These are phyloP conservation scores for Enteromius radiatus DNA, from an alignment of 2,797 vertebrate genomes.

Conservation along the genomic window DNA sequence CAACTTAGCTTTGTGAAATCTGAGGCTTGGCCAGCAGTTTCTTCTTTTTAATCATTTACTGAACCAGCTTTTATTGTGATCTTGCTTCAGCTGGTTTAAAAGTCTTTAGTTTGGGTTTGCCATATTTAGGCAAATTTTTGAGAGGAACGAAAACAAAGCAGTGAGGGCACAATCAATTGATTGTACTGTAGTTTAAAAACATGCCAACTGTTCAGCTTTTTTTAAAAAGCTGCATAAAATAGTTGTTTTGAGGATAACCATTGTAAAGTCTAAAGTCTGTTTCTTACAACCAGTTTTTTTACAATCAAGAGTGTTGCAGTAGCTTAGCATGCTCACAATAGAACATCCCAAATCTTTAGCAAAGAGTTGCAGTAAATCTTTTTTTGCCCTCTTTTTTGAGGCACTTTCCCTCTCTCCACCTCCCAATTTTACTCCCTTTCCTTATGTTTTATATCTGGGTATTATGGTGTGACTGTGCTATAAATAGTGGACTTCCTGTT, in stretches of 20 bases:
- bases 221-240: neutral
- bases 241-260: neutral
- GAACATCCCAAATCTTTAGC: neutral
- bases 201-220: neutral
- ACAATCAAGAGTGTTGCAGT: neutral
- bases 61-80: constrained; percentile 4
- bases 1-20: constrained; percentile 4
- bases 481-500: constrained; percentile 6
- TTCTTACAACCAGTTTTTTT: neutral
- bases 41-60: neutral
- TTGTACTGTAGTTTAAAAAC: neutral
- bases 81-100: neutral
- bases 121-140: neutral
- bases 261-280: neutral
- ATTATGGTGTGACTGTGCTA: neutral
- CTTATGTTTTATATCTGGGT: neutral
- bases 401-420: neutral
- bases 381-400: neutral
- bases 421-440: neutral
- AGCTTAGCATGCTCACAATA: neutral
- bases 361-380: neutral
- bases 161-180: neutral
- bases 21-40: neutral
- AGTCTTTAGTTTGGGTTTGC: neutral
- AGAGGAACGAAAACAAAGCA: neutral